Conservation (phyloP, 2,797 vertebrate species). For the Yasuhikotakia modesta region DNA sequence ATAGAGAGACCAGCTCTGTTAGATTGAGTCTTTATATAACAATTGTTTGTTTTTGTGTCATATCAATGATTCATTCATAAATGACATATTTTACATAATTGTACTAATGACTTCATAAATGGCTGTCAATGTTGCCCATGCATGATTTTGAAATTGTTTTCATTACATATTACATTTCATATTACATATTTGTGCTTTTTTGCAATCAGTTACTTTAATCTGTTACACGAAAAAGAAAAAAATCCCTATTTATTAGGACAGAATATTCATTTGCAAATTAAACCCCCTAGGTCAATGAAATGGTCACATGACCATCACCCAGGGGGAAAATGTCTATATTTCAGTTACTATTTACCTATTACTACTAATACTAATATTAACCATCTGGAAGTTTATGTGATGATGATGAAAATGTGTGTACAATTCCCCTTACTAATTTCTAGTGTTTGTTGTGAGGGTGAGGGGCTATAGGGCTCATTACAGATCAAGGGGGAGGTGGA, state of each 20-base stretch:
- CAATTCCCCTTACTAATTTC: neutral
- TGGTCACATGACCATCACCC: constrained; percentile 12
- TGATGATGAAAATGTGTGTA: constrained; percentile 1
- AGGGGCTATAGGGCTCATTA: constrained; percentile 67
- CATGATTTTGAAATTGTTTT: no score
- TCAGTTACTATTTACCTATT: neutral
- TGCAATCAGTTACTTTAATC: neutral
- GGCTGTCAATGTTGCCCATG: no score
- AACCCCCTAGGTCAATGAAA: neutral
- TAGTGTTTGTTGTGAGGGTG: constrained; percentile 60
- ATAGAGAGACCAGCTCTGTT: neutral
- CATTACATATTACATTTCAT: neutral
- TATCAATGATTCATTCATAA: neutral
- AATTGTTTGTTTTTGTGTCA: no score
- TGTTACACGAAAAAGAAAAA: neutral
- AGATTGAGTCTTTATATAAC: neutral
- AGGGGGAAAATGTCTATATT: neutral
- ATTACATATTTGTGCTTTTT: neutral
- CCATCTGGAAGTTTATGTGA: neutral
- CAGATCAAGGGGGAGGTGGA: constrained; percentile 77
- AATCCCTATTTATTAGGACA: no score
- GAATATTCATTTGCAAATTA: neutral
- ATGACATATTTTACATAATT: no score
- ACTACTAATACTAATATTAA: neutral
- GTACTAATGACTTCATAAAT: no score